Evolutionary conservation across 2,113 vertebrate genomes (phyloP), one percentile per base, ranked within the genome.

Genomic region (Typhlomys cinereus): DNA sequence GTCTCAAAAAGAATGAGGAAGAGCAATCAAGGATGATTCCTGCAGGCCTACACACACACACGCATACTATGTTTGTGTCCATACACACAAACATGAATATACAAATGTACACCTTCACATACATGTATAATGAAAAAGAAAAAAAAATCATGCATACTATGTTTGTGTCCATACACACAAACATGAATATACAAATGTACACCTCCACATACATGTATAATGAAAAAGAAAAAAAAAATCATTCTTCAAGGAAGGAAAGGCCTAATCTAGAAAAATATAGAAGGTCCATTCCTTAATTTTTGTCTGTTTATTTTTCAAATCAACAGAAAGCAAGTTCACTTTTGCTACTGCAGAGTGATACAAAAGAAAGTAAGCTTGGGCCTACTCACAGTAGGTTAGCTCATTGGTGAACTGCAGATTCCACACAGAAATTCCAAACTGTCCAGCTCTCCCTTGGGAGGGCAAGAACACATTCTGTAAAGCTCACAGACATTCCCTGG

Each of bases 261-360:
- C 13, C 34, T 44, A 78, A 71, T 71, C 48, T 78, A 50, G 67
- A 80, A 86, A 91, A 76, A 66, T n/a, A n/a, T n/a, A 78, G 66
- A 74, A 21, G 85, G 44, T 13, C 6, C 25, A 4, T 14, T 71
- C 17, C 31, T 92, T 85, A 5, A 21, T 15, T 70, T 71, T 88
- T 50, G 31, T 52, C 18, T 50, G 34, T 73, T 29, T 82, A 36
- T 41, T 34, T 85, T 46, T 85, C 48, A 41, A 52, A 23, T 67
- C n/a, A 41, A 7, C 39, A 52, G 88, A 92, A 94, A 94, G 14
- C 57, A 81, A 74, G 18, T 89, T 93, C 15, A 74, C 61, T 90
- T 82, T 95, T 69, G 46, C 23, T 4, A 29, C 57, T 79, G 88
- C 67, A 74, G 88, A 83, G 25, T 59, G 34, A 64, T 34, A 64